Percentiles rank a stretch among this genome's conserved stretches.
Conservation (phyloP, 2,113 vertebrate genomes). For the Sigmodon hispidus region DNA sequence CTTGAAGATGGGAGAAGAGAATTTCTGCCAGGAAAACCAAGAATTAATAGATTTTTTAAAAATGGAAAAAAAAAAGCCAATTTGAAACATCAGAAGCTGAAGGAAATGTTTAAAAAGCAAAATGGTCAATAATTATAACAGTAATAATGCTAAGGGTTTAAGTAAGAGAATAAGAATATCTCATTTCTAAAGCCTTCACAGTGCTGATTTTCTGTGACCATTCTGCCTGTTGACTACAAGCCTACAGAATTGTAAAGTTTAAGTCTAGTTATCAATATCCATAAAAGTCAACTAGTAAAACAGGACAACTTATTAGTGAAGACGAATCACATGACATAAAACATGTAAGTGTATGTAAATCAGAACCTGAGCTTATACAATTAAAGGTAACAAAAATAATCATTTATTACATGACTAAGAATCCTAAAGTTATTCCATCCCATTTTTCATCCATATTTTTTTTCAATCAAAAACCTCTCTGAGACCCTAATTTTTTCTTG, state of each 20-base stretch:
- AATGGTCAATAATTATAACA: neutral
- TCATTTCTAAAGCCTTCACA: constrained; percentile 37
- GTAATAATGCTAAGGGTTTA: neutral
- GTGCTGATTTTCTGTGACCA: neutral
- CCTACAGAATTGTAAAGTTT: constrained; percentile 13
- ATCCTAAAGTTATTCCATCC: constrained; percentile 14
- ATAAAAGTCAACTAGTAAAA: constrained; percentile 16
- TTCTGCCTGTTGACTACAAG: constrained; percentile 26
- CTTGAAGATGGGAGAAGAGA: neutral
- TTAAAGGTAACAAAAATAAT: neutral
- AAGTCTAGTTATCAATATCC: neutral
- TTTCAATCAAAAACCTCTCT: constrained; percentile 33
- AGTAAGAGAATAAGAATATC: neutral
- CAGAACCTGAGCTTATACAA: constrained; percentile 9
- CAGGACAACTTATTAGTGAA: constrained; percentile 24
- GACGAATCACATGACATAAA: neutral
- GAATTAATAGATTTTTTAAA: neutral
- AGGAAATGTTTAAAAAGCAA: constrained; percentile 46
- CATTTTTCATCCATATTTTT: neutral
- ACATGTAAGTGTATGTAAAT: neutral
- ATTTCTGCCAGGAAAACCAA: neutral
- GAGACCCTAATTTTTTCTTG: neutral
- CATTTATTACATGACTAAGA: neutral
- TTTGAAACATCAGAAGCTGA: constrained; percentile 8
- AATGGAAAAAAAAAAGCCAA: constrained; percentile 24